These are phyloP conservation scores for Cynodonichthys magdalenae DNA, from an alignment of 2,797 vertebrate species.

Conservation along the genomic window DNA sequence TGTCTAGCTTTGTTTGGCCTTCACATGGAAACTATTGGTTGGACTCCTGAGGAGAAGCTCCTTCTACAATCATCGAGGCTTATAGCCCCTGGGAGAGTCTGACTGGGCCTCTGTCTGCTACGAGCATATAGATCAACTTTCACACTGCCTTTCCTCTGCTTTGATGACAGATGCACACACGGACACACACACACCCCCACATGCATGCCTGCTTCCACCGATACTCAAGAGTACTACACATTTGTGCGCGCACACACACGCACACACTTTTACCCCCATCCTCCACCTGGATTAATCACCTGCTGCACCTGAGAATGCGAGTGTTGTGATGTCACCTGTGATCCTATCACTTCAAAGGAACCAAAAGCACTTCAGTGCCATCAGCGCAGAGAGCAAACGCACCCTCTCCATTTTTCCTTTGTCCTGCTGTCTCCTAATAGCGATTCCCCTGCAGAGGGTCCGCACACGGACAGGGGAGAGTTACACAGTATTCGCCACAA, in stretches of 20 bases:
- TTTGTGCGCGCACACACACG: slow-evolving; percentile 29
- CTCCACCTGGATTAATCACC: slow-evolving; percentile 70
- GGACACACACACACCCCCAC: neutral
- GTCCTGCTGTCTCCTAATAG: slow-evolving; percentile 59
- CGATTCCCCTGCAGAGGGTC: slow-evolving; percentile 62
- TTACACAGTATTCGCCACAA: slow-evolving; percentile 53
- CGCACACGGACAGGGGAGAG: slow-evolving; percentile 44
- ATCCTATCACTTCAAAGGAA: slow-evolving; percentile 74
- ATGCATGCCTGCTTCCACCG: slow-evolving; percentile 33
- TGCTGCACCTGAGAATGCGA: slow-evolving; percentile 78
- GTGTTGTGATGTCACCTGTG: slow-evolving; percentile 74
- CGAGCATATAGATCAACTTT: slow-evolving; percentile 77
- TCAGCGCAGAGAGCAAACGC: slow-evolving; percentile 57
- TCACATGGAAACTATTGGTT: slow-evolving; percentile 34
- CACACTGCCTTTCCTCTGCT: slow-evolving; percentile 69
- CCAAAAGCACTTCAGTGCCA: slow-evolving; percentile 55
- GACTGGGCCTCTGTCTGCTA: slow-evolving; percentile 66
- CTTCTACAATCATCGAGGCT: slow-evolving; percentile 78
- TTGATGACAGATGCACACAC: slow-evolving; percentile 62
- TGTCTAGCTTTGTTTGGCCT: slow-evolving; percentile 38
- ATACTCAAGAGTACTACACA: slow-evolving; percentile 41
- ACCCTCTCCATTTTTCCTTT: slow-evolving; percentile 66
- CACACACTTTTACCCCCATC: slow-evolving; percentile 57
- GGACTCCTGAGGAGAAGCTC: slow-evolving; percentile 53
- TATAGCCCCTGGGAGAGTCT: slow-evolving; percentile 76